A percentile compares a stretch with the other conserved stretches of the same genome.
These are phyloP conservation scores for Bufotes viridis DNA, from an alignment of 2,797 vertebrate species.

Conservation along the genomic window DNA sequence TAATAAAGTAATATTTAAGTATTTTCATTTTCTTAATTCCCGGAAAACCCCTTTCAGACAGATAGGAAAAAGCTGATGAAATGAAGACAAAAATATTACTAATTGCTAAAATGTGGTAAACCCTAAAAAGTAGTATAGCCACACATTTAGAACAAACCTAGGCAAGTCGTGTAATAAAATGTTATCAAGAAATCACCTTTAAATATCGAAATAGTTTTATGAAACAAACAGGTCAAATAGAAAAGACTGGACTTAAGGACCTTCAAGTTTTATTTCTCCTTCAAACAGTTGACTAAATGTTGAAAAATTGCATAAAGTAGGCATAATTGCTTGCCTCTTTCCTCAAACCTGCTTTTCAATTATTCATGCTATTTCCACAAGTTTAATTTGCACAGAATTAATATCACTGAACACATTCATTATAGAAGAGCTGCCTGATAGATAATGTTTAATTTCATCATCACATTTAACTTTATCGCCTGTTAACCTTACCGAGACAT, in stretches of 20 bases:
- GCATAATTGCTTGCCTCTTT: slow-evolving; percentile 70
- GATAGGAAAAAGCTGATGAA: background rate
- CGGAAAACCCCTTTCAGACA: background rate
- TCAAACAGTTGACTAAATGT: slow-evolving; percentile 20
- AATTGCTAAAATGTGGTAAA: background rate
- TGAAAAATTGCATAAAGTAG: slow-evolving; percentile 73
- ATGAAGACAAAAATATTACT: background rate
- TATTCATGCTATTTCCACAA: slow-evolving; percentile 67
- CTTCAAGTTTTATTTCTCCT: slow-evolving; percentile 13
- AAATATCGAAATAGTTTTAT: background rate
- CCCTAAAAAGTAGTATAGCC: background rate
- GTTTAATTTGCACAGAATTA: slow-evolving; percentile 72
- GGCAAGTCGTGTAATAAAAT: background rate
- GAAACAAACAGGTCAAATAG: background rate
- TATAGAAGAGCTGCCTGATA: slow-evolving; percentile 49
- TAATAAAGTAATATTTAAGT: too few relatives aligned
- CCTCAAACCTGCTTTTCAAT: slow-evolving; percentile 69
- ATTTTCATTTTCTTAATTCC: too few relatives aligned
- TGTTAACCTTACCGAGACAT: slow-evolving; percentile 29
- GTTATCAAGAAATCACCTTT: background rate
- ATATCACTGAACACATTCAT: slow-evolving; percentile 61
- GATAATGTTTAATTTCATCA: slow-evolving; percentile 52
- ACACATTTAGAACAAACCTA: background rate
- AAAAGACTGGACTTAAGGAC: background rate
- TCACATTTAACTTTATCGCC: slow-evolving; percentile 11